Base-by-base conservation (phyloP, 2,888 invertebrate genomes). In the Eupelmus urozonus region DNA sequence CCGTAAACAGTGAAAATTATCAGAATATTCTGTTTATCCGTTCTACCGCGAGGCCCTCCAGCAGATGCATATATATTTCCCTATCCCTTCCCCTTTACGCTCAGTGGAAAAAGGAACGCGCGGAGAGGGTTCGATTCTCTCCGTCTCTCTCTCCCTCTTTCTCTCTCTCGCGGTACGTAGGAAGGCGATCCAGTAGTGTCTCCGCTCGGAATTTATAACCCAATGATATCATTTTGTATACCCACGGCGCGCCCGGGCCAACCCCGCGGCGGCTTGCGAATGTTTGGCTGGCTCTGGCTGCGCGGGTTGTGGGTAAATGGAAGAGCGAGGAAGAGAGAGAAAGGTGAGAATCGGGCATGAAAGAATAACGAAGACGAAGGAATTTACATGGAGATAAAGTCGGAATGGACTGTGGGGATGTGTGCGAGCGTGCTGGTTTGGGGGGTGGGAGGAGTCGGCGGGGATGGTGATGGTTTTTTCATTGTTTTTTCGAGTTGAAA, bases 141-240 rank as follows among this genome's bases (percentile, higher is more conserved):
- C 16, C 29, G 59, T 59, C n/a, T n/a, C n/a, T n/a, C n/a, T n/a
- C n/a, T 40, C 40, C 11, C 40, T 40, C 40, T 40, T 40, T 40
- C 40, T 40, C 40, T 40, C 4, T 40, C 40, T 40, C 40, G 11
- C 40, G 5, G 16, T 69, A 42, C 1, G 80, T 82, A 78, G 57
- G 53, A 16, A 81, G 82, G 81, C 86, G 87, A 87, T 88, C 87
- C 85, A 86, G 85, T 84, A 83, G 86, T 88, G 87, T 89, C 88
- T 88, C 87, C 86, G 87, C 86, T 87, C 85, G 87, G 86, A 88
- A 89, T 89, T 88, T 88, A 88, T 88, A 88, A 88, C 88, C 88
- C 88, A 88, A 88, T 89, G 89, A 89, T 89, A 88, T 88, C 88
- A 89, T 88, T 88, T 88, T 88, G 88, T 88, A 86, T 87, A 88